Base-by-base conservation (phyloP, 2,888 invertebrate species). In the Lysandra coridon region DNA sequence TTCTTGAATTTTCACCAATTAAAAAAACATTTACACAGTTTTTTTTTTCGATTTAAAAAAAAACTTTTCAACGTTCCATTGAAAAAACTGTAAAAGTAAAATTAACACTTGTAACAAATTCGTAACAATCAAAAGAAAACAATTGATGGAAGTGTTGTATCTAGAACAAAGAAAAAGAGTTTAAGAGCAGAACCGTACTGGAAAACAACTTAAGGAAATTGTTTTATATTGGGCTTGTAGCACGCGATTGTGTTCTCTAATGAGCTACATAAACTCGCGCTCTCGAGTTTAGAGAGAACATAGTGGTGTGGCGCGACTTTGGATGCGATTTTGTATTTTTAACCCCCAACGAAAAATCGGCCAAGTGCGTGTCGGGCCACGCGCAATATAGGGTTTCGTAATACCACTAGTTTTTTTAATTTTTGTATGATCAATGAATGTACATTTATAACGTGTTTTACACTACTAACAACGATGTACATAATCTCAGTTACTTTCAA, bases 201-300 rank as follows among this genome's bases (percentile, higher is more conserved):
- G 86, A 86, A 88, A 88, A 89, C 88, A 88, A 88, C 89, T 85
- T 79, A 82, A 84, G 85, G 86, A 86, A 88, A 89, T 88, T 88
- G 87, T 89, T 89, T 88, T 88, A 86, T 87, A 86, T 85, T 86
- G 87, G 87, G 87, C 87, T 88, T 86, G 87, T 87, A 86, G 86
- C 86, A 81, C 80, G 81, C 79, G 73, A 73, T 73, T 73, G 40
- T 73, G 40, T 40, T 73, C 37, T 73, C 73, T 73, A 73, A 73
- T 40, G 40, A 40, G 73, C 73, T 40, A 37, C 40, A 73, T 73
- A 73, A 73, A 40, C 73, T 73, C n/a, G 14, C 40, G 40, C 73
- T 17, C 12, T n/a, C 10, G 30, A 64, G 30, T 64, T 64, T 64
- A 64, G 64, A 30, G 30, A 30, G 30, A 53, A 57, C 4, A 14